Evolutionary conservation across 2,888 invertebrate species (phyloP), one percentile per base, ranked within the genome.

Genomic region (Cryptocephalus primarius): DNA sequence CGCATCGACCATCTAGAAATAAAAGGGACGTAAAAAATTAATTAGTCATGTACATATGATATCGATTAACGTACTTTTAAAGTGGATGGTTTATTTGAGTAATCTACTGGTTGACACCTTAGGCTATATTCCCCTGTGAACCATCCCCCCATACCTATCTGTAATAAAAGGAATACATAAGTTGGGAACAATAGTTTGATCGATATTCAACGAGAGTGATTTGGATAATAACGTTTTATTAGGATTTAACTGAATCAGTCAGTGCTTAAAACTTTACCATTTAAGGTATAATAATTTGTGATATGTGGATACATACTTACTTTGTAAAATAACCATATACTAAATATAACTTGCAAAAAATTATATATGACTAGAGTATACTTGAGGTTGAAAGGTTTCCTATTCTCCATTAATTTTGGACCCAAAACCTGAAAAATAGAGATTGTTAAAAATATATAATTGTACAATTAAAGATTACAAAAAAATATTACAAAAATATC

Each of bases 81-180:
- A 66, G 92, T 88, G 77, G 84, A 83, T 70, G 90, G 87, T 77
- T 84, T 82, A 75, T 85, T 85, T 72, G 89, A 87, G 81, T 92
- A 89, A 81, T 94, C 91, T 73, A 94, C 93, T 66, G 93, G 93
- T 78, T 95, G 91, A 81, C 94, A 95, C 72, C 85, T 85, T 76
- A 87, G 84, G 77, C 85, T 92, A 83, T 95, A 95, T 72, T 88
- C 88, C 71, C 89, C 89, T 71, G 88, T 87, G 75, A 92, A 82
- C 94, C 94, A 95, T 72, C 94, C 94, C 69, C 85, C 82, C 76
- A 83, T 78, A 72, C 82, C 83, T 76, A 90, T 85, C 90, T 91
- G 32, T 36, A 49, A 52, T 41, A 43, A 44, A 45, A 36, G 40
- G 39, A 36, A 36, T n/a, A 22, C 22, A 6, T 6, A 22, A 4